A percentile compares a stretch with the other conserved stretches of the same genome.
These are phyloP conservation scores for human (Homo sapiens) DNA, from an alignment of 2,113 vertebrate genomes.

Conservation along the genomic window DNA sequence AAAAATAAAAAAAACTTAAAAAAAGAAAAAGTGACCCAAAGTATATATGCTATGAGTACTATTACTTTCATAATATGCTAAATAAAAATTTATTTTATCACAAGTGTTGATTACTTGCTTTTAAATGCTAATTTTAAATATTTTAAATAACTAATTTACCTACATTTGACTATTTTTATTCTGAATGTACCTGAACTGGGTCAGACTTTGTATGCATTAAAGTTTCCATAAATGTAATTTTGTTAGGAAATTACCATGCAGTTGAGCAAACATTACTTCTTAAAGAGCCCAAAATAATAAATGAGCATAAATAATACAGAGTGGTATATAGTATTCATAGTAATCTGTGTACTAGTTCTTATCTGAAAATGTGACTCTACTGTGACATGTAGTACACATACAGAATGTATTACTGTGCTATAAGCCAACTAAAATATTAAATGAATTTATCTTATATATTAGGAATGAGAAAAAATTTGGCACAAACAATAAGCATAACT, in stretches of 20 bases:
- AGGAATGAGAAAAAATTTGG: neutral
- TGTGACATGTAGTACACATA: neutral
- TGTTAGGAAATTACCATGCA: neutral
- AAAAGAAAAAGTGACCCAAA: neutral
- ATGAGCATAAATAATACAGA: neutral
- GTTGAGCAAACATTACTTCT: neutral
- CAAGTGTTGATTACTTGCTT: neutral
- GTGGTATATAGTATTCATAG: neutral
- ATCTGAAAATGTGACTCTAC: neutral
- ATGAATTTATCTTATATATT: neutral
- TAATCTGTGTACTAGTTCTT: neutral
- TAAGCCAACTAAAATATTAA: neutral
- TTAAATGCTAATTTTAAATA: neutral
- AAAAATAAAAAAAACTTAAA: neutral
- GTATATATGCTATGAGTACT: neutral
- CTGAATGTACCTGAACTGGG: neutral
- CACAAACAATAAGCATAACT: neutral
- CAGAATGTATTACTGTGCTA: neutral
- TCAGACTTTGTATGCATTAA: neutral
- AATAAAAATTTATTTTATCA: neutral
- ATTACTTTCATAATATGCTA: neutral
- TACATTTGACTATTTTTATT: neutral
- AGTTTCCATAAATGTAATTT: neutral
- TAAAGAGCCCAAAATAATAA: neutral
- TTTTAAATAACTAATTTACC: neutral